Conservation (phyloP, 1,140 invertebrate species). For the Drosophila baimaii region DNA sequence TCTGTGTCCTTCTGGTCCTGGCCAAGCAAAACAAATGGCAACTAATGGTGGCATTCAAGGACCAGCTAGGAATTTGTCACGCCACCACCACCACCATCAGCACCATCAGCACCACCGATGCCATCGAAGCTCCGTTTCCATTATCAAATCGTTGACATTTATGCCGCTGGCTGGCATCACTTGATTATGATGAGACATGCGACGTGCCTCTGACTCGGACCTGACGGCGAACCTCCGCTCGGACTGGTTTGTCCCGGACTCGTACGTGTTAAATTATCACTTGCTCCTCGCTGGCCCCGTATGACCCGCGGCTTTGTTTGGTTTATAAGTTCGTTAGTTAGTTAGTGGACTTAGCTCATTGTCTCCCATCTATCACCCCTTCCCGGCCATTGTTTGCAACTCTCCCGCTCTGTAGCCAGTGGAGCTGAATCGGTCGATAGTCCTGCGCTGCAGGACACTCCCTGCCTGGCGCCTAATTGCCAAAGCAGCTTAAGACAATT, state of each 20-base stretch:
- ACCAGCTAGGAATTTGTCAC: slow-evolving; percentile 70
- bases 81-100: slow-evolving; percentile 29
- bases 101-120: slow-evolving; percentile 7
- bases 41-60: slow-evolving; percentile 64
- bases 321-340: slow-evolving; percentile 77
- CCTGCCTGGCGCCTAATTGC: slow-evolving; percentile 57
- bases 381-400: not conserved
- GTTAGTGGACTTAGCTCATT: slow-evolving; percentile 53
- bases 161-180: slow-evolving; percentile 75
- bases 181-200: slow-evolving; percentile 76
- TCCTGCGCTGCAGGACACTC: slow-evolving; percentile 22
- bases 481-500: slow-evolving; percentile 78
- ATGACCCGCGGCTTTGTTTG: slow-evolving; percentile 72
- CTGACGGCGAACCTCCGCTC: slow-evolving; percentile 9
- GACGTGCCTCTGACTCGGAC: slow-evolving; percentile 38
- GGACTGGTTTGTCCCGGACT: slow-evolving; percentile 10
- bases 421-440: slow-evolving; percentile 62
- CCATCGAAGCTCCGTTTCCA: slow-evolving; percentile 49
- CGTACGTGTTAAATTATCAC: slow-evolving; percentile 76
- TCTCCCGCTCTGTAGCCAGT: slow-evolving; percentile 33
- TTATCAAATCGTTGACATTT: slow-evolving; percentile 83
- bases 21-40: slow-evolving; percentile 75
- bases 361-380: slow-evolving; percentile 24
- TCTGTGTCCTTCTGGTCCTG: slow-evolving; percentile 12
- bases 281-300: slow-evolving; percentile 22